Base-by-base conservation (phyloP, 2,888 invertebrate genomes). In the Camponotus fellah region DNA sequence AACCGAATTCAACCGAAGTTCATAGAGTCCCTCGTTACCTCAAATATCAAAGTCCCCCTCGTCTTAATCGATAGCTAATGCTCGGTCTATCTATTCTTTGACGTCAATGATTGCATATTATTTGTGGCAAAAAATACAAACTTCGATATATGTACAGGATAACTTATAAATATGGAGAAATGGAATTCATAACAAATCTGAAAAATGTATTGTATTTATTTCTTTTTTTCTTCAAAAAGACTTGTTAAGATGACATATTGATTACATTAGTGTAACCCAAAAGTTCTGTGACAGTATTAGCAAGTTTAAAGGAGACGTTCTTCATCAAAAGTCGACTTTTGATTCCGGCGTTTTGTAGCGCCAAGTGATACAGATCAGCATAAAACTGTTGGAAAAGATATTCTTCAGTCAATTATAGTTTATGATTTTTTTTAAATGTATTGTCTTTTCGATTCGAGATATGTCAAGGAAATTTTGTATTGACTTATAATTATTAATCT, bases 301-400 rank as follows among this genome's bases (percentile, higher is more conserved):
- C 96, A 0, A 97, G 95, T 26, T 96, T 95, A 88, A 95, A 96
- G 34, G 96, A 96, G 87, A 96, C 95, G 60, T 94, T 95, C 92
- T 96, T 95, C 0, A 97, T 95, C 0, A 95, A 93, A 17, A 96
- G 94, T 17, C 96, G 95, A 6, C 96, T 96, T 90, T 96, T 96
- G 77, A 96, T 96, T 0, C 96, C 96, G 0, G 96, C 96, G 83
- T 96, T 97, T 0, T 96, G 95, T 94, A 96, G 95, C 85, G 97
- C 96, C 77, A 98, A 93, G 32, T 97, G 96, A 93, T 97, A 97
- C 1, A 98, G 95, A 93, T 98, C 98, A 0, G 97, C 97, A 91
- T 96, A 97, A 93, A 97, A 98, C 96, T 97, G 95, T 68, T 83
- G 84, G 14, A 49, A 66, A 64, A 66, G n/a, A 32, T 3, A 34